These are phyloP conservation scores for Drosophila pallidifrons DNA, from an alignment of 1,140 invertebrate genomes.

Conservation along the genomic window DNA sequence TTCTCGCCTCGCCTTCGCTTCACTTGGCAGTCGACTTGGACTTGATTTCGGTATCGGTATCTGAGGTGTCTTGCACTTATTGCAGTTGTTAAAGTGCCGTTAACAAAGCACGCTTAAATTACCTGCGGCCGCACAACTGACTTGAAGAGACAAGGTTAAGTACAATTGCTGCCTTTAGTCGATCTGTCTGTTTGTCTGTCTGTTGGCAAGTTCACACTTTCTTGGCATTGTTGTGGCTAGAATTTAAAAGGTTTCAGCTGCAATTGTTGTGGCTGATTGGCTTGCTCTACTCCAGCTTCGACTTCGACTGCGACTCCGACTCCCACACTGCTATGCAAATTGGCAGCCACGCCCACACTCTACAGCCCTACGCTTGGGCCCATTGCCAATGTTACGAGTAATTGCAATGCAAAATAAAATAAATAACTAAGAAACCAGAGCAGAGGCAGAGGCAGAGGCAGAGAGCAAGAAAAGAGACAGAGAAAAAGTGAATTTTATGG, in stretches of 20 bases:
- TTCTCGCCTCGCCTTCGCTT: constrained; percentile 2
- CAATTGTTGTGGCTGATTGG: constrained; percentile 24
- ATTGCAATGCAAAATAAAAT: constrained; percentile 46
- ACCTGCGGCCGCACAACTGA: neutral
- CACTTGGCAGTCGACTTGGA: neutral
- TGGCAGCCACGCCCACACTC: constrained; percentile 32
- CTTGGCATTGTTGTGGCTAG: constrained; percentile 27
- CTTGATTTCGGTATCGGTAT: too few species aligned
- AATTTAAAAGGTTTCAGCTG: constrained; percentile 36
- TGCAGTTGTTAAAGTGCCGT: constrained; percentile 35
- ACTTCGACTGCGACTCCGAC: too few species aligned
- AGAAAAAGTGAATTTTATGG: constrained; percentile 47
- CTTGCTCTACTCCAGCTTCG: constrained; percentile 2
- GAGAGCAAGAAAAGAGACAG: neutral
- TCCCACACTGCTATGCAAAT: constrained; percentile 28
- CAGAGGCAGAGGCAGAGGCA: neutral
- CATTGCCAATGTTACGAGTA: constrained; percentile 49
- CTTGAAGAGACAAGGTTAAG: constrained; percentile 6
- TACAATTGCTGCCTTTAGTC: constrained; percentile 5
- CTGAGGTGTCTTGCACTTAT: too few species aligned
- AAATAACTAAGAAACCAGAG: neutral
- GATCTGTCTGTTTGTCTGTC: neutral
- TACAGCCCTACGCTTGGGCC: constrained; percentile 14
- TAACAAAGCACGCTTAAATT: constrained; percentile 29
- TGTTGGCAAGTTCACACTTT: constrained; percentile 36